Evolutionary conservation across 2,888 invertebrate genomes (phyloP).

Genomic region (Folsomia manolachei): DNA sequence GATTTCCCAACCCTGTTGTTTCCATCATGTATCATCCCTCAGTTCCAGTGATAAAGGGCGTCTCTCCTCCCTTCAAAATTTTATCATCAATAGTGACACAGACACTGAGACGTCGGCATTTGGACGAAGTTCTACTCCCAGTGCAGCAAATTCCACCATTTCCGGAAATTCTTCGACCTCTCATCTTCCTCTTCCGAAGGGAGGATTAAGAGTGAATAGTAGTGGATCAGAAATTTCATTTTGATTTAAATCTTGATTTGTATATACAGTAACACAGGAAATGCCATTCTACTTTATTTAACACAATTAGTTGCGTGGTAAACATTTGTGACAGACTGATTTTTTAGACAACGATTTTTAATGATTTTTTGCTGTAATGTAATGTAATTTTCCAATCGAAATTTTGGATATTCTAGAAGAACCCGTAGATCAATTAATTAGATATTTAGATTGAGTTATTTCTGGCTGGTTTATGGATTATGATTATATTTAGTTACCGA

Average conservation of each 20-base stretch:
- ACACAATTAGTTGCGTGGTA: not conserved
- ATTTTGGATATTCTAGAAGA: too few species aligned
- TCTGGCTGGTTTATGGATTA: too few species aligned
- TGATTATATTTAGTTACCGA: too few species aligned
- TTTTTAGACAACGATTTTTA: not conserved
- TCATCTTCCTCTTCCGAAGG: conserved; percentile 18
- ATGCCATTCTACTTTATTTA: not conserved
- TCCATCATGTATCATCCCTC: conserved; percentile 69
- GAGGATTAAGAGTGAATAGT: conserved; percentile 5
- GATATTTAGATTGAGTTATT: too few species aligned
- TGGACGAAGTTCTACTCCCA: not conserved
- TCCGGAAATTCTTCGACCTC: conserved; percentile 1
- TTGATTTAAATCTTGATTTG: too few species aligned
- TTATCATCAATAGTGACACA: conserved; percentile 30
- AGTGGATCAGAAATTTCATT: conserved; percentile 31
- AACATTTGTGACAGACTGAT: not conserved
- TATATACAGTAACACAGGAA: not conserved
- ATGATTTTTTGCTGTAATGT: too few species aligned
- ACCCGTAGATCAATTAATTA: too few species aligned
- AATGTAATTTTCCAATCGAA: too few species aligned
- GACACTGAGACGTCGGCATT: conserved; percentile 12
- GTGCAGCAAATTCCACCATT: not conserved
- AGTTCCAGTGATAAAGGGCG: conserved; percentile 45
- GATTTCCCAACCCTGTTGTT: conserved; percentile 80
- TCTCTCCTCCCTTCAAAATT: conserved; percentile 47